phyloP scores from a whole-genome alignment of 1,140 invertebrate genomes.

The Orius laevigatus region DNA sequence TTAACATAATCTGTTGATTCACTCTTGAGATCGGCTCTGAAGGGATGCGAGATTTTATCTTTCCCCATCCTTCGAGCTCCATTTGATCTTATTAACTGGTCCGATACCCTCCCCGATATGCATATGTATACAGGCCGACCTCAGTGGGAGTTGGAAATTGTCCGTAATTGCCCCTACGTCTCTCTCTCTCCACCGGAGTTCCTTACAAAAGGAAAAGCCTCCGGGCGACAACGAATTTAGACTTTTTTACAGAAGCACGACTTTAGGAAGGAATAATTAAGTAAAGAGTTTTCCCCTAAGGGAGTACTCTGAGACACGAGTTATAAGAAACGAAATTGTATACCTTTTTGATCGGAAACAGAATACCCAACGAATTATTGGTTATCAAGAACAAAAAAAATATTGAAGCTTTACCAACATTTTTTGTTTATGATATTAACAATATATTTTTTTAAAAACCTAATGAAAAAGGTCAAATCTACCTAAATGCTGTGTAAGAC shows the following conservation, averaged over 20 bases:
- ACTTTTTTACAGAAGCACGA: conserved; percentile 2
- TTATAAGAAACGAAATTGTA: too few species aligned
- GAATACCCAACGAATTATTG: too few species aligned
- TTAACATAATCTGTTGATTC: conserved; percentile 13
- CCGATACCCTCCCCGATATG: conserved; percentile 9
- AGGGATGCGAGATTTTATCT: conserved; percentile 4
- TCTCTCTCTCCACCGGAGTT: not conserved
- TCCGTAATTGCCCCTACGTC: conserved; percentile 9
- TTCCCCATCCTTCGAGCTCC: conserved; percentile 1
- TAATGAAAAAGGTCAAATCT: too few species aligned
- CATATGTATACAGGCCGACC: conserved; percentile 9
- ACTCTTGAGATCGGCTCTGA: conserved; percentile 4
- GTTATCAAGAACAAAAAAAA: too few species aligned
- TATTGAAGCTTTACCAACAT: too few species aligned
- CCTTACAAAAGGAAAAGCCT: not conserved
- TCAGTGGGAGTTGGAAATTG: conserved; percentile 8
- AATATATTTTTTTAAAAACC: too few species aligned
- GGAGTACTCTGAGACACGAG: too few species aligned
- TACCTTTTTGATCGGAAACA: too few species aligned
- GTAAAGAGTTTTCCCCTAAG: too few species aligned
- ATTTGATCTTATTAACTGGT: conserved; percentile 13
- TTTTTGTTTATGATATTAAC: too few species aligned
- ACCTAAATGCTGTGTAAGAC: too few species aligned
- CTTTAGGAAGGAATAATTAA: too few species aligned
- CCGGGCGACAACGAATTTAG: conserved; percentile 8